Evolutionary conservation across 2,888 invertebrate genomes (phyloP).

Genomic region (Trachelus stipa): DNA sequence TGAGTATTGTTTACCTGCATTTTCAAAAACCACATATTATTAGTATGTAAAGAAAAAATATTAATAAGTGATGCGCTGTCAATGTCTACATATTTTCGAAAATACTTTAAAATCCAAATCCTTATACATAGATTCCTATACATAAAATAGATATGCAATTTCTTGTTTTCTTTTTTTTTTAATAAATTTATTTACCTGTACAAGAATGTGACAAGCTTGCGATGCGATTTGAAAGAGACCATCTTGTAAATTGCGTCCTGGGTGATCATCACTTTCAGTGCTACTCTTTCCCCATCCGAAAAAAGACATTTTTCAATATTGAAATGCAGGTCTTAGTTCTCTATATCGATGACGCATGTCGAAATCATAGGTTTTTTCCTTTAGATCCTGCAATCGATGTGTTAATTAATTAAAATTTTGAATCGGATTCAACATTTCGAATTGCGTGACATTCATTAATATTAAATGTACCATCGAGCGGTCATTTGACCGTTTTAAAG

Average conservation of each 20-base stretch:
- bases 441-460: neutral
- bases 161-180: no score
- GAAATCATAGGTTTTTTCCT: neutral
- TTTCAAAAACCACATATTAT: neutral
- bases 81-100: neutral
- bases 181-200: constrained; percentile 71
- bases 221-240: constrained; percentile 83
- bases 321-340: no score
- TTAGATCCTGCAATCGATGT: neutral
- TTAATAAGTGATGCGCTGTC: neutral
- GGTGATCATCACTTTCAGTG: constrained; percentile 41
- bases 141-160: neutral
- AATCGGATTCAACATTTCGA: neutral
- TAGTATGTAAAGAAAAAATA: neutral
- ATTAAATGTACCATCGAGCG: no score
- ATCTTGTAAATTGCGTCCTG: constrained; percentile 75
- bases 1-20: constrained; percentile 73
- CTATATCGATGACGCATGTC: neutral
- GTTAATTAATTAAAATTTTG: neutral
- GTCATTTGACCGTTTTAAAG: no score
- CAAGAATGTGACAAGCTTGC: constrained; percentile 81
- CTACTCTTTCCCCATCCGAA: constrained; percentile 53
- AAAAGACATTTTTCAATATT: constrained; percentile 51
- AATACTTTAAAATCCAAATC: neutral
- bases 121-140: neutral